Evolutionary conservation across 1,140 invertebrate genomes (phyloP).

Genomic region (Brachystomella parvula): DNA sequence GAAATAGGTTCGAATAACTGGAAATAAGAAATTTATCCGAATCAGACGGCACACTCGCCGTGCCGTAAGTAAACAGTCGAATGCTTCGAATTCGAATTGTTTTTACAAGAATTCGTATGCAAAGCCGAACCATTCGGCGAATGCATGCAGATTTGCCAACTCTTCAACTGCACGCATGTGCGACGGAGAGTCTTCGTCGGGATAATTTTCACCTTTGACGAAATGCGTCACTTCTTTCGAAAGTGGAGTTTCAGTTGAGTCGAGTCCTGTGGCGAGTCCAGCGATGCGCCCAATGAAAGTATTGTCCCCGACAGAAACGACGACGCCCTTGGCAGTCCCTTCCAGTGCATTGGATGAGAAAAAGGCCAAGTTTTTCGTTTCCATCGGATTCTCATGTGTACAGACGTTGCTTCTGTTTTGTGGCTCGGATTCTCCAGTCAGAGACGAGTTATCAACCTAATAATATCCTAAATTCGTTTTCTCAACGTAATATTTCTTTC

Average conservation of each 20-base stretch:
- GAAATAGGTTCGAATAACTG: too few species aligned
- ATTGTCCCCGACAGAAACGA: conserved; percentile 68
- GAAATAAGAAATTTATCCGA: too few species aligned
- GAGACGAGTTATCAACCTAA: conserved; percentile 53
- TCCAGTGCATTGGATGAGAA: conserved; percentile 49
- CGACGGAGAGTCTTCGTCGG: too few species aligned
- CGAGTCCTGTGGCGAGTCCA: conserved; percentile 63
- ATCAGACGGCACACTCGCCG: too few species aligned
- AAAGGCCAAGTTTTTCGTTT: conserved; percentile 47
- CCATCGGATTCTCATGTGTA: conserved; percentile 46
- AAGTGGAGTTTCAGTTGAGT: conserved; percentile 68
- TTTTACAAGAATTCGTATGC: too few species aligned
- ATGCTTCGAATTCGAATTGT: too few species aligned
- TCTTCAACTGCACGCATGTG: too few species aligned
- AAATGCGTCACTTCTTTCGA: conserved; percentile 73
- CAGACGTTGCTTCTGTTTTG: conserved; percentile 48
- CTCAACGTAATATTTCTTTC: not conserved
- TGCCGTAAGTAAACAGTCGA: too few species aligned
- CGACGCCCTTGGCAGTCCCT: conserved; percentile 64
- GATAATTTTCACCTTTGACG: conserved; percentile 55
- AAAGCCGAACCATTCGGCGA: too few species aligned
- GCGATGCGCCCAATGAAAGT: conserved; percentile 82
- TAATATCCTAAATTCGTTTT: conserved; percentile 43
- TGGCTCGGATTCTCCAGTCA: conserved; percentile 56
- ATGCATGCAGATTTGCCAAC: too few species aligned